phyloP scores from a whole-genome alignment of 2,888 invertebrate species.

The Stratiomys singularior region DNA sequence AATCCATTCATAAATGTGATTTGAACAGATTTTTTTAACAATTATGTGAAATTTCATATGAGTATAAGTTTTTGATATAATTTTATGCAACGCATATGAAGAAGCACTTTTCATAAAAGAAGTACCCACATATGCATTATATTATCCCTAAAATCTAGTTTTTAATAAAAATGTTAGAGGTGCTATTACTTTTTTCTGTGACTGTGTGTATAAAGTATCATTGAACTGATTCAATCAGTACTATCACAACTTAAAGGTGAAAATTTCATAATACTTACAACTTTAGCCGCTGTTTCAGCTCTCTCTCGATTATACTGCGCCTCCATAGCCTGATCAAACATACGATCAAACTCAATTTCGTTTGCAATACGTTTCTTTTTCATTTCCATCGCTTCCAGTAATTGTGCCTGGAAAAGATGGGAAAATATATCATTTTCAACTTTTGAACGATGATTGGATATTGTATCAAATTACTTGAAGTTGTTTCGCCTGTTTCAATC shows the following conservation, averaged over 20 bases:
- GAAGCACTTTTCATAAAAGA: too few species aligned
- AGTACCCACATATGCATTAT: too few species aligned
- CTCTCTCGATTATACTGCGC: slow-evolving; percentile 41
- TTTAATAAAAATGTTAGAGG: too few species aligned
- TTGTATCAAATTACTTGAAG: slow-evolving; percentile 24
- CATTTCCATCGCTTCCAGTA: slow-evolving; percentile 22
- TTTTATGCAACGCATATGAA: too few species aligned
- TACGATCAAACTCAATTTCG: slow-evolving; percentile 40
- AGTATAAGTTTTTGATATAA: too few species aligned
- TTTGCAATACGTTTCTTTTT: slow-evolving; percentile 33
- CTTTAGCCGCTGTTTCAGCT: slow-evolving; percentile 24
- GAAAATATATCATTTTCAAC: neutral
- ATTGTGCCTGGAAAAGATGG: slow-evolving; percentile 20
- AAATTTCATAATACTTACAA: neutral
- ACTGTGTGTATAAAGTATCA: too few species aligned
- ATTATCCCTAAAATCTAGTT: too few species aligned
- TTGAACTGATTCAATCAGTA: neutral
- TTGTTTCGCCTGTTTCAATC: slow-evolving; percentile 13
- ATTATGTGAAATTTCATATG: too few species aligned
- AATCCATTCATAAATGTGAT: too few species aligned
- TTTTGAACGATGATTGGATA: neutral
- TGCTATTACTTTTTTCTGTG: too few species aligned
- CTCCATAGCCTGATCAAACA: slow-evolving; percentile 41
- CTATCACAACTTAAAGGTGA: neutral
- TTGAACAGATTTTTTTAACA: too few species aligned